These are phyloP conservation scores for Darevskia nairensis DNA, from an alignment of 2,797 vertebrate species.

Conservation along the genomic window DNA sequence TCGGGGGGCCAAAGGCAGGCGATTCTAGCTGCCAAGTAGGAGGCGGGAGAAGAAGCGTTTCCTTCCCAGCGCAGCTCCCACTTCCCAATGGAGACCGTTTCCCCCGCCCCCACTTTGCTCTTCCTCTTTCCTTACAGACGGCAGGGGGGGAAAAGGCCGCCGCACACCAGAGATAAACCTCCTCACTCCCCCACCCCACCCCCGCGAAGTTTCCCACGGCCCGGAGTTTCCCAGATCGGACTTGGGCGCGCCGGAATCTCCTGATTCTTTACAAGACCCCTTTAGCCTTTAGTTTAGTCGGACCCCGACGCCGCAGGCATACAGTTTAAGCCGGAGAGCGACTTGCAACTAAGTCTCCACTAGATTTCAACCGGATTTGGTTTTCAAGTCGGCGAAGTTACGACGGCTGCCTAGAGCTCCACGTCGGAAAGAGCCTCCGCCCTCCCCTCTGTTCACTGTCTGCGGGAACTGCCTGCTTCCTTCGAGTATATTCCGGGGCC, in stretches of 20 bases:
- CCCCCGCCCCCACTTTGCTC: too few species aligned
- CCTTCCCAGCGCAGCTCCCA: not conserved
- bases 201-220: not conserved
- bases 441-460: too few species aligned
- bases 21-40: too few species aligned
- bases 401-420: not conserved
- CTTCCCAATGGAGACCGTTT: too few species aligned
- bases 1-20: too few species aligned
- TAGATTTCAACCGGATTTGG: not conserved
- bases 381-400: not conserved
- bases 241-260: too few species aligned
- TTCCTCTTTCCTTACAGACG: not conserved
- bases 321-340: too few species aligned
- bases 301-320: not conserved
- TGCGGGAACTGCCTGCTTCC: not conserved
- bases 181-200: too few species aligned
- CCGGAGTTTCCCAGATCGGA: not conserved
- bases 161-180: too few species aligned
- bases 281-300: too few species aligned
- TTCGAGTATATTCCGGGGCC: too few species aligned
- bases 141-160: not conserved
- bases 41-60: fast-evolving
- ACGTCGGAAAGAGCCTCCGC: too few species aligned
- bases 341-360: not conserved
- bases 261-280: not conserved